Evolutionary conservation across 2,888 invertebrate species (phyloP), one percentile per base, ranked within the genome.

Genomic region (Dryobota labecula): DNA sequence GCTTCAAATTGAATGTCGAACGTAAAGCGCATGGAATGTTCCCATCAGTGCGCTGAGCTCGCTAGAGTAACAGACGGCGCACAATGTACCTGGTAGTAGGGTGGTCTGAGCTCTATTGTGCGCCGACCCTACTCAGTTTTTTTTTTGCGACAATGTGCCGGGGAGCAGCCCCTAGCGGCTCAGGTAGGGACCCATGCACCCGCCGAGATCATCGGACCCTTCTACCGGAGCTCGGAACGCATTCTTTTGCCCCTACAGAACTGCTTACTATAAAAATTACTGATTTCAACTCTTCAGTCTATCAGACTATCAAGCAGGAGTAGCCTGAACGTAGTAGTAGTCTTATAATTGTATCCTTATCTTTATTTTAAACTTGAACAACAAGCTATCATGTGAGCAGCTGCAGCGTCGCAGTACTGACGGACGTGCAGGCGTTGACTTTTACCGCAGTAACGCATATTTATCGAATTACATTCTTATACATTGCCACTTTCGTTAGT

Each of bases 121-220:
- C 87, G 86, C 85, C 92, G 94, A 94, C 95, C 95, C 95, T 94
- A 91, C 91, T 91, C 91, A 87, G 88, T 94, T 95, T 95, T 95
- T 95, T 95, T 95, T 95, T 93, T 88, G 87, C 85, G 86, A 93
- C 94, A 93, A 93, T 92, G 88, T 90, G 91, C 89, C 89, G 90
- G 91, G 90, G 90, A 88, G 90, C 92, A 90, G 90, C 92, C 94
- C 94, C 90, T 90, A 87, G 89, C 89, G 83, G 88, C 87, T 91
- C 95, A 95, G 95, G 95, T 95, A 95, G 92, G 92, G 92, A 89
- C 87, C 87, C 84, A 80, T 86, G 84, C 89, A 82, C 87, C 90
- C 89, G 87, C 86, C 89, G 78, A 69, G 92, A 92, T 94, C 94
- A 93, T 86, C 86, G 86, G 87, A 84, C 86, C 85, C 83, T 82